phyloP scores from a whole-genome alignment of 2,113 vertebrate species.

The Meriones unguiculatus region DNA sequence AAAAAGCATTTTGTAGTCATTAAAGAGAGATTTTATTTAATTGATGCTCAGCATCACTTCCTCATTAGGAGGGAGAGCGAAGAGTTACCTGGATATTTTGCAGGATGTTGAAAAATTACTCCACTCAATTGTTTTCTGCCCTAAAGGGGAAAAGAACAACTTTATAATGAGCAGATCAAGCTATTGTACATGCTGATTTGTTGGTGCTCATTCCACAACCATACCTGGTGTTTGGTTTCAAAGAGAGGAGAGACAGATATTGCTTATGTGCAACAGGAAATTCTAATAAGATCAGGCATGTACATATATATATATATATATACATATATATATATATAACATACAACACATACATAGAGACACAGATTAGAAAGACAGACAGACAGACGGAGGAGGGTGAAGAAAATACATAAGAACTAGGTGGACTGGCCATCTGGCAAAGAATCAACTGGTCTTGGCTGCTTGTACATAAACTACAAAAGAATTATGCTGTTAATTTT shows the following conservation, averaged over 20 bases:
- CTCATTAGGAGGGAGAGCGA: not conserved
- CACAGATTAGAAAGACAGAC: not conserved
- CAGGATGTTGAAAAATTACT: not conserved
- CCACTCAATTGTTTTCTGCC: not conserved
- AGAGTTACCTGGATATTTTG: not conserved
- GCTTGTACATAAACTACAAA: too few species aligned
- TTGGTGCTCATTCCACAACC: not conserved
- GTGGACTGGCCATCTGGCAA: not conserved
- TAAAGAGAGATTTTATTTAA: conserved; percentile 15
- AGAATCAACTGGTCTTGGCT: not conserved
- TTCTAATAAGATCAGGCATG: not conserved
- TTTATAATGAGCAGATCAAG: not conserved
- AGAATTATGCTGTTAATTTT: not conserved
- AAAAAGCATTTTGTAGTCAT: not conserved
- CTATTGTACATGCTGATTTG: not conserved
- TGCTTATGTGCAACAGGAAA: not conserved
- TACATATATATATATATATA: too few species aligned
- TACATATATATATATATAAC: too few species aligned
- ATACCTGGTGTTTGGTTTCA: not conserved
- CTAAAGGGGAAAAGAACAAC: not conserved
- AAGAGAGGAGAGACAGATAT: not conserved
- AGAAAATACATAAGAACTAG: not conserved
- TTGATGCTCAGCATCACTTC: not conserved
- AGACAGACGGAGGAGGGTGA: not conserved
- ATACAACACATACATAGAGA: not conserved